Evolutionary conservation across 2,888 invertebrate species (phyloP).

Genomic region (Zygogramma bicolorata): DNA sequence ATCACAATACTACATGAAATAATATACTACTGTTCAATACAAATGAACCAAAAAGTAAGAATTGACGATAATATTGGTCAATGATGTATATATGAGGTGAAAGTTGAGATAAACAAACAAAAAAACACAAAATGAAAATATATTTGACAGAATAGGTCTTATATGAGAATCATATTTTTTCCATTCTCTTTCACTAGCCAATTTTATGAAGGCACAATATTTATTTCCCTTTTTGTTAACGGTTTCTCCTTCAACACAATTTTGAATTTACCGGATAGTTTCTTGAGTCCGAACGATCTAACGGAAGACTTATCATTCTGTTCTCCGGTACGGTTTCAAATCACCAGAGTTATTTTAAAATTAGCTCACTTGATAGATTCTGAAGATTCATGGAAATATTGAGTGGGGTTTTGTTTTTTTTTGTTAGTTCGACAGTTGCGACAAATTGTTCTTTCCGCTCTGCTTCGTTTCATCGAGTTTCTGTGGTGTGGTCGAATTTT

Average conservation of each 20-base stretch:
- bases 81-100: too few species aligned
- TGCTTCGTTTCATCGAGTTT: background rate
- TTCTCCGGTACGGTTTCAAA: constrained; percentile 17
- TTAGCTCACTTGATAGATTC: constrained; percentile 32
- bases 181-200: background rate
- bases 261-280: constrained; percentile 1
- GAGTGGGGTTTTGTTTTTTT: background rate
- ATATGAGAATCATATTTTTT: background rate
- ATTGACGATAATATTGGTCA: too few species aligned
- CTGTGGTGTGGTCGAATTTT: background rate
- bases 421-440: background rate
- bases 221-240: background rate
- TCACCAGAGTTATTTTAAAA: constrained; percentile 23
- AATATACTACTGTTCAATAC: too few species aligned
- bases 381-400: constrained; percentile 19
- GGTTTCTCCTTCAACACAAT: constrained; percentile 3
- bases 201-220: background rate
- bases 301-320: constrained; percentile 29
- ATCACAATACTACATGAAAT: too few species aligned
- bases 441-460: background rate
- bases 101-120: too few species aligned
- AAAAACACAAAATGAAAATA: too few species aligned
- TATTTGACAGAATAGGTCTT: too few species aligned
- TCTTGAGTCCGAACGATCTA: background rate
- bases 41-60: too few species aligned